phyloP scores from a whole-genome alignment of 2,888 invertebrate species.

The Alviniconcha strummeri region DNA sequence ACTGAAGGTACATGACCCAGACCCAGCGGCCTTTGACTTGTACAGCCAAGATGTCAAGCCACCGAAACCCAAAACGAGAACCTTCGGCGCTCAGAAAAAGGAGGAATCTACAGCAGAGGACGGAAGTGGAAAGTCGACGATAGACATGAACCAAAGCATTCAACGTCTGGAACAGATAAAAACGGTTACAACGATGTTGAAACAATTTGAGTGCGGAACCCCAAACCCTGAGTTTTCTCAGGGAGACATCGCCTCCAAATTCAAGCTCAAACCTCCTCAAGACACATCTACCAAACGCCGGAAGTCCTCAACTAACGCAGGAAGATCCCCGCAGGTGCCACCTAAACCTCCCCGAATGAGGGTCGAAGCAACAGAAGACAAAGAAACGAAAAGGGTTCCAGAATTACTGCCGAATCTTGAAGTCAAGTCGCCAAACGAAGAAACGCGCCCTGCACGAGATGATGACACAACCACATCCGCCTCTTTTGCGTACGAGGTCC shows the following conservation, averaged over 20 bases:
- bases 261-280: no score
- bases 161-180: neutral
- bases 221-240: no score
- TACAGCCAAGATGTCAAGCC: no score
- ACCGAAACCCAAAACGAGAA: neutral
- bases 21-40: neutral
- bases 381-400: neutral
- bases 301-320: no score
- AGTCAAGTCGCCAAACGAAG: neutral
- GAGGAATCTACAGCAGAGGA: neutral
- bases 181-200: neutral
- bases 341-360: no score
- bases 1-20: neutral
- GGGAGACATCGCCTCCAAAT: no score
- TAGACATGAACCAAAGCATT: neutral
- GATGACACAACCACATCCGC: neutral
- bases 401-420: neutral
- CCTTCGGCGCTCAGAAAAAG: neutral
- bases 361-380: neutral
- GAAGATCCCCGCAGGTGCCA: no score
- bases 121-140: neutral
- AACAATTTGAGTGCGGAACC: neutral
- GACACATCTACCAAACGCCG: no score
- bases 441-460: no score
- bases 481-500: neutral